These are phyloP conservation scores for Pseudachorutes palmiensis DNA, from an alignment of 1,140 invertebrate species.

Conservation along the genomic window DNA sequence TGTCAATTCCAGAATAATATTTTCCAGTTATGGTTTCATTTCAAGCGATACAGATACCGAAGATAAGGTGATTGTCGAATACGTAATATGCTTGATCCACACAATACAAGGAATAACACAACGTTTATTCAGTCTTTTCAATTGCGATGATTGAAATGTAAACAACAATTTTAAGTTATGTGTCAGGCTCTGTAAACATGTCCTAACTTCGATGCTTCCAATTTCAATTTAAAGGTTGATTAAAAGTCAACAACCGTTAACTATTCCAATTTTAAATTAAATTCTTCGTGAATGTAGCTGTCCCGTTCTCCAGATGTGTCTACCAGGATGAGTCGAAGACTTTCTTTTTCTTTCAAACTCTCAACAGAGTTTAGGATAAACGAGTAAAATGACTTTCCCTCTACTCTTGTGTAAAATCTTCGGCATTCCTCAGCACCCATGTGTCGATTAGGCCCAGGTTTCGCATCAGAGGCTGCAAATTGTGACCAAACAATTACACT, in stretches of 20 bases:
- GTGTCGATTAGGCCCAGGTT: neutral
- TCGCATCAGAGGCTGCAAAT: neutral
- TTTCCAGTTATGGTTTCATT: slow-evolving; percentile 98
- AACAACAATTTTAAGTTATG: too few species aligned
- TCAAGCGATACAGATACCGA: slow-evolving; percentile 93
- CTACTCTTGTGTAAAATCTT: slow-evolving; percentile 1
- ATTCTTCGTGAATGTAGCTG: slow-evolving; percentile 20
- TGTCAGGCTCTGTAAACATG: too few species aligned
- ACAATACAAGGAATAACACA: neutral
- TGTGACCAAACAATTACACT: neutral
- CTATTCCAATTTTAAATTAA: neutral
- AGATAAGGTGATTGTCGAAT: slow-evolving; percentile 50
- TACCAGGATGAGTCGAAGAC: slow-evolving; percentile 19
- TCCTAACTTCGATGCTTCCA: neutral
- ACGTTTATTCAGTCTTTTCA: too few species aligned
- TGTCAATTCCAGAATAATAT: slow-evolving; percentile 99
- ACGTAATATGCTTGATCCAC: neutral
- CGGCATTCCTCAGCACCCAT: neutral
- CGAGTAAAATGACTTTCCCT: neutral
- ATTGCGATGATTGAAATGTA: too few species aligned
- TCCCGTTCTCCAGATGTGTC: slow-evolving; percentile 16
- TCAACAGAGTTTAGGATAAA: neutral
- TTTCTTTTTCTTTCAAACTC: neutral
- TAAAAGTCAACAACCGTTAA: too few species aligned
- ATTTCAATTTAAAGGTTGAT: too few species aligned